Conservation (phyloP, 2,113 vertebrate genomes). For the Myiozetetes cayanensis region DNA sequence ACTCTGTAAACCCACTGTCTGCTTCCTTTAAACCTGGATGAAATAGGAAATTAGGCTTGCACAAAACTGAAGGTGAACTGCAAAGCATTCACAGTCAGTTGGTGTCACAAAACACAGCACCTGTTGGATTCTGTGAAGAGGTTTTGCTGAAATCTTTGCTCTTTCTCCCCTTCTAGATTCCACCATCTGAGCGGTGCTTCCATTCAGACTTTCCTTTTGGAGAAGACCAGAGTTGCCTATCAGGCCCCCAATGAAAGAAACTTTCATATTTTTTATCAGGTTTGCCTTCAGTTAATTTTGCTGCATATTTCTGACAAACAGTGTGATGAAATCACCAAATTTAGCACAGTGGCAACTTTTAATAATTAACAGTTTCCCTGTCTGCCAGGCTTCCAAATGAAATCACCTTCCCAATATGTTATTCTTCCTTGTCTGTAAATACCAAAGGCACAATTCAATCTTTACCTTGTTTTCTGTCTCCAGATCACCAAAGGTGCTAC, state of each 20-base stretch:
- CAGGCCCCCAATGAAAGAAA: conserved; percentile 90
- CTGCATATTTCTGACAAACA: background rate
- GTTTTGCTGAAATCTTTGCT: background rate
- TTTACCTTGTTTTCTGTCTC: background rate
- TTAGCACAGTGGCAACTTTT: background rate
- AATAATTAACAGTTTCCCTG: background rate
- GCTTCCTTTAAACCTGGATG: background rate
- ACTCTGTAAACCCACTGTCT: background rate
- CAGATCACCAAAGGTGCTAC: conserved; percentile 92
- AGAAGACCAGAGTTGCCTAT: conserved; percentile 91
- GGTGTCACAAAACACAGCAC: background rate
- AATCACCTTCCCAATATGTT: background rate
- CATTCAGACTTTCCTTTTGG: conserved; percentile 92
- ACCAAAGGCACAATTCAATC: background rate
- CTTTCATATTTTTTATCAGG: conserved; percentile 99
- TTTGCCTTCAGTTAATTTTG: conserved; percentile 41
- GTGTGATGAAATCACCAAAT: background rate
- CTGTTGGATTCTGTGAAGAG: background rate
- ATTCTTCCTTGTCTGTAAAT: background rate
- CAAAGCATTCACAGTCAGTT: background rate
- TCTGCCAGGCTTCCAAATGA: background rate
- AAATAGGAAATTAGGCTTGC: background rate
- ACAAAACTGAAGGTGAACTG: background rate
- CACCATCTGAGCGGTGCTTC: conserved; percentile 90
- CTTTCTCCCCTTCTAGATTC: conserved; percentile 69